Evolutionary conservation across 1,140 invertebrate genomes (phyloP).

Genomic region (Microplitis demolitor): DNA sequence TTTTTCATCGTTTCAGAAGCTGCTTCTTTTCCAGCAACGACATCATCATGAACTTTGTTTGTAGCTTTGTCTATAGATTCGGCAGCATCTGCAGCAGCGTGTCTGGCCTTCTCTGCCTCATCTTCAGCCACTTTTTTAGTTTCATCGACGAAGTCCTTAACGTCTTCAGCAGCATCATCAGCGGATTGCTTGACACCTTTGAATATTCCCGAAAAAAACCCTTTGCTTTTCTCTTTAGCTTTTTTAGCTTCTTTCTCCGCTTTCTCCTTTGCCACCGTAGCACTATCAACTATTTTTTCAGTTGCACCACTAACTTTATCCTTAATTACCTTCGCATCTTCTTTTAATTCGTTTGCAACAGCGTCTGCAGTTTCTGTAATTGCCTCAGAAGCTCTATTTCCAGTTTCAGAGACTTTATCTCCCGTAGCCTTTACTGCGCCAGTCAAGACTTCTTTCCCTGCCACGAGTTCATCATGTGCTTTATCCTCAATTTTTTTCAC

Average conservation of each 20-base stretch:
- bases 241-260: conserved; percentile 30
- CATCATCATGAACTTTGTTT: conserved; percentile 29
- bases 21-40: conserved; percentile 1
- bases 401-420: conserved; percentile 3
- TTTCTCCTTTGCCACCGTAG: conserved; percentile 35
- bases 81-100: conserved; percentile 8
- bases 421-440: conserved; percentile 4
- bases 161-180: conserved; percentile 32
- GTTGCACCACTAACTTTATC: conserved; percentile 5
- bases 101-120: conserved; percentile 10
- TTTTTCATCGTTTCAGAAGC: not conserved
- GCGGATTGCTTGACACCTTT: conserved; percentile 39
- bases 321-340: conserved; percentile 23
- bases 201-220: conserved; percentile 41
- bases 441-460: not conserved
- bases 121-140: conserved; percentile 36
- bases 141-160: conserved; percentile 35
- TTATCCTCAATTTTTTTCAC: conserved; percentile 21
- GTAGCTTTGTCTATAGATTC: conserved; percentile 30
- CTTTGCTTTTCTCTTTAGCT: conserved; percentile 35
- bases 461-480: not conserved
- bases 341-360: conserved; percentile 25
- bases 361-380: not conserved
- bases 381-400: not conserved
- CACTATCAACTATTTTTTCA: conserved; percentile 12